Percentiles rank a stretch among this genome's conserved stretches.
These are phyloP conservation scores for Macaria liturata DNA, from an alignment of 2,888 invertebrate genomes.

Conservation along the genomic window DNA sequence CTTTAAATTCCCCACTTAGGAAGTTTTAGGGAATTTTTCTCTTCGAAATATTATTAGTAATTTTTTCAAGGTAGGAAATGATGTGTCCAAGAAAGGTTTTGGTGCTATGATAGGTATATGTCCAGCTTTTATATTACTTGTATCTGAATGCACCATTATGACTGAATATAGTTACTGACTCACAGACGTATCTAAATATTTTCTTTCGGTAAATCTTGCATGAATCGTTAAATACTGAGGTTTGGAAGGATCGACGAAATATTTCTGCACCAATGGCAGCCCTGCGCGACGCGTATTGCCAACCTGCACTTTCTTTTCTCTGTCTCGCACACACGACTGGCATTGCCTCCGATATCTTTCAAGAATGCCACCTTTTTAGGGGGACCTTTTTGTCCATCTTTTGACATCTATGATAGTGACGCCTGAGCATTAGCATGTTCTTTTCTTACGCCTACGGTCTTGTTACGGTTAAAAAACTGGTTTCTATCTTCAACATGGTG, in stretches of 20 bases:
- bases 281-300: constrained; percentile 46
- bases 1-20: too few relatives aligned
- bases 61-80: too few relatives aligned
- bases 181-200: too few relatives aligned
- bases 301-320: constrained; percentile 81
- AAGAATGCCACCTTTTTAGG: constrained; percentile 52
- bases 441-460: constrained; percentile 21
- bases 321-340: constrained; percentile 59
- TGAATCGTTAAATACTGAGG: not conserved
- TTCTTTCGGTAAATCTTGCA: too few relatives aligned
- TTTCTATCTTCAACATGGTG: constrained; percentile 5
- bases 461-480: constrained; percentile 24
- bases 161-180: too few relatives aligned
- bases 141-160: too few relatives aligned
- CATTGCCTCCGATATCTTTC: constrained; percentile 52
- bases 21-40: too few relatives aligned
- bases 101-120: too few relatives aligned
- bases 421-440: constrained; percentile 26
- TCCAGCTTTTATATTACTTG: too few relatives aligned
- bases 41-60: too few relatives aligned
- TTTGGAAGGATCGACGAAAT: not conserved
- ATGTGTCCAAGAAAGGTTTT: too few relatives aligned
- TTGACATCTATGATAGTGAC: constrained; percentile 43
- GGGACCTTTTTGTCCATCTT: constrained; percentile 51
- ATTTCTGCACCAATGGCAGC: not conserved